phyloP scores from a whole-genome alignment of 1,140 invertebrate species.

The Diprion similis region DNA sequence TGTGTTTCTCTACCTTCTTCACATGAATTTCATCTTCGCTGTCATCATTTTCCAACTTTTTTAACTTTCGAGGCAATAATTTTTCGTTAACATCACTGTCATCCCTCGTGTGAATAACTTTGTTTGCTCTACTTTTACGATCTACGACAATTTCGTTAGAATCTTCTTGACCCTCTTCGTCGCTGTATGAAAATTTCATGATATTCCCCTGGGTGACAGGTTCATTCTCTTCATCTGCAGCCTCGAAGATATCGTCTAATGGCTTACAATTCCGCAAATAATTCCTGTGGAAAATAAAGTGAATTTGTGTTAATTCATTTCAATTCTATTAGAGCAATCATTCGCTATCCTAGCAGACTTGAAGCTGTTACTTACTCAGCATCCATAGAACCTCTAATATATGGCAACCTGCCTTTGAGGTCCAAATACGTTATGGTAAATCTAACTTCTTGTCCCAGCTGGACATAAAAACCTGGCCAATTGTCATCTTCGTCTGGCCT shows the following conservation, averaged over 20 bases:
- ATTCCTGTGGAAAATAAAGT: constrained; percentile 32
- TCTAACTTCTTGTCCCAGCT: constrained; percentile 65
- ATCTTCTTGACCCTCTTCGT: neutral
- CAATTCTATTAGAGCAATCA: constrained; percentile 1
- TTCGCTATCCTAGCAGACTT: constrained; percentile 5
- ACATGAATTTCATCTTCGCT: constrained; percentile 7
- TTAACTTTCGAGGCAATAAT: neutral
- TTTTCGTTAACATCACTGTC: neutral
- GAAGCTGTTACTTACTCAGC: constrained; percentile 58
- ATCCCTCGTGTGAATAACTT: neutral
- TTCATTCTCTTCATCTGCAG: too few species aligned
- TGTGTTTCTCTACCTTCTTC: constrained; percentile 10
- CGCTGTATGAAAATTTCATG: neutral
- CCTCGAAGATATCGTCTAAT: neutral
- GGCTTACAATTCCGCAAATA: constrained; percentile 37
- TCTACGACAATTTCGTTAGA: neutral
- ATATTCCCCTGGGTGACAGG: neutral
- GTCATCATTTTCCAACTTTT: constrained; percentile 12
- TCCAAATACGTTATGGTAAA: constrained; percentile 66
- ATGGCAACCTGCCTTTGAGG: constrained; percentile 64
- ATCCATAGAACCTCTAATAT: constrained; percentile 64
- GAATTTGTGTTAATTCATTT: neutral
- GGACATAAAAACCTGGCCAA: constrained; percentile 65
- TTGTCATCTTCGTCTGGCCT: constrained; percentile 62
- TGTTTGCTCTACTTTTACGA: too few species aligned